phyloP scores from a whole-genome alignment of 2,797 vertebrate species.

The Platalea minor region DNA sequence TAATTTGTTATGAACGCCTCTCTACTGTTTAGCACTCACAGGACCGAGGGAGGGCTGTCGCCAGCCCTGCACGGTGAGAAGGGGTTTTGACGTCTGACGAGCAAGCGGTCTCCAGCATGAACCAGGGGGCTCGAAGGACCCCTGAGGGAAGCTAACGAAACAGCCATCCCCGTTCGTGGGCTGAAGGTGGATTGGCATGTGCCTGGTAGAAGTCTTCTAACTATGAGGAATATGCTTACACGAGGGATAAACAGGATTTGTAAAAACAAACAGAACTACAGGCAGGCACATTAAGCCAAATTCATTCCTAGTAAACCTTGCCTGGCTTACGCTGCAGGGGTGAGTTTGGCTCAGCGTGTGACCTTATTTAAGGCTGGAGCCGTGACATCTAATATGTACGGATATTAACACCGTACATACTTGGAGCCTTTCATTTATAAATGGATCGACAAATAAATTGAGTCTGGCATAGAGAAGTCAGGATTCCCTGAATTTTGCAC shows the following conservation, averaged over 20 bases:
- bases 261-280: slow-evolving; percentile 43
- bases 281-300: slow-evolving; percentile 9
- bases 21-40: neutral
- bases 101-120: neutral
- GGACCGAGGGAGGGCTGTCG: neutral
- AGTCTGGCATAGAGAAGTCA: neutral
- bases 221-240: slow-evolving; percentile 2
- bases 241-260: neutral
- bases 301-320: neutral
- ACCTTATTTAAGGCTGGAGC: slow-evolving; percentile 27
- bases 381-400: neutral
- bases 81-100: neutral
- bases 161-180: neutral
- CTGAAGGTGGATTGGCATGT: neutral
- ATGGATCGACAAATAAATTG: neutral
- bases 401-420: neutral
- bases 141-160: neutral
- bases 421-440: slow-evolving; percentile 2
- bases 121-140: neutral
- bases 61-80: neutral
- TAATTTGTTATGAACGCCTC: neutral
- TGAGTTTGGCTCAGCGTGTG: slow-evolving; percentile 9
- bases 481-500: neutral
- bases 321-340: neutral
- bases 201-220: neutral